Evolutionary conservation across 30 jellyfish, hydroid and myxozoan species (phyloP), one percentile per base, ranked within the genome.

Genomic region (Cassiopea andromeda): DNA sequence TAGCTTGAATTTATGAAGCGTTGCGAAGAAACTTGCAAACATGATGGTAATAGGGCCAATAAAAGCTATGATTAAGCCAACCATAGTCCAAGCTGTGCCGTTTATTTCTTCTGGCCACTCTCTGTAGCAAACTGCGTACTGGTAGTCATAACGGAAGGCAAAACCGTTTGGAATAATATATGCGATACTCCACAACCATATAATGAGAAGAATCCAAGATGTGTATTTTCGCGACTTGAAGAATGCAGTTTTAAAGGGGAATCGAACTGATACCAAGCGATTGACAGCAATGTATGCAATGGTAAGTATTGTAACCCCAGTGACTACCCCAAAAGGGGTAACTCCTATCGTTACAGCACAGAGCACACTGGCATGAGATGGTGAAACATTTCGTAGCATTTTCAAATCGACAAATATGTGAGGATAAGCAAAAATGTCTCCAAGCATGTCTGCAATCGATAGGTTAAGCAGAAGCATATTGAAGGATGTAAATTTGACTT

Each of bases 271-370:
- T 15, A 87, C 86, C 38, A 18, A 87, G 50, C 94, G 81, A 54
- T 79, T 87, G 60, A 87, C 66, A 1, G 94, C 68, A 12, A 87
- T 87, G 67, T 87, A 87, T 3, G 82, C 57, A 67, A 87, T 73
- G 2, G 94, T 87, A 4, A 78, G 38, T n/a, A 87, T 82, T 14
- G 94, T 75, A 16, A 87, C 94, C 3, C 46, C 69, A 17, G 98
- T 84, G 78, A 95, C 90, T 38, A 96, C 77, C 49, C 91, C 87
- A 64, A 78, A 83, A 67, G 98, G 91, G 66, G 97, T 78, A 69
- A 95, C 68, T 75, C 99, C 88, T 38, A 91, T 87, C 89, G 99
- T 79, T 61, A 79, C 45, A 64, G 97, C 89, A 80, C 98, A 76
- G 73, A 91, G 75, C 45, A 85, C 54, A 48, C 69, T 58, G 1